Percentiles rank a stretch among this genome's conserved stretches.
Conservation (phyloP, 2,797 vertebrate species). For the Acanthurus tractus region DNA sequence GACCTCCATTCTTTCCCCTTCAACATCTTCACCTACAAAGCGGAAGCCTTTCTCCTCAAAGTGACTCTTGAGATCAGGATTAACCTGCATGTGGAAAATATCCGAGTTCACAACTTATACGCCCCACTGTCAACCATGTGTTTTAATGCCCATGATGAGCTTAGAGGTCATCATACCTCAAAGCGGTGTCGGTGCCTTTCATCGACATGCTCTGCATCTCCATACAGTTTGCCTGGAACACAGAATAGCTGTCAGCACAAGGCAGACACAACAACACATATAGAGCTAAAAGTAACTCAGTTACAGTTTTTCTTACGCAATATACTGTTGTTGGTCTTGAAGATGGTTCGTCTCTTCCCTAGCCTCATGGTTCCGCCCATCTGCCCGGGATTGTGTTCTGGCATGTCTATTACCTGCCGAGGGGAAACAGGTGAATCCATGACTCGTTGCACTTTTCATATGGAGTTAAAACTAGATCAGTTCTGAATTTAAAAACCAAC, state of each 20-base stretch:
- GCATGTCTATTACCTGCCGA: conserved; percentile 94
- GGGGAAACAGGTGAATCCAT: not conserved
- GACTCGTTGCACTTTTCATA: not conserved
- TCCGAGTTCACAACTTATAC: not conserved
- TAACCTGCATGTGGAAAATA: conserved; percentile 81
- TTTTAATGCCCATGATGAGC: not conserved
- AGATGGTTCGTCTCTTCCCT: conserved; percentile 93
- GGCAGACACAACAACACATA: rapidly evolving
- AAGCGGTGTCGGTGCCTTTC: conserved; percentile 94
- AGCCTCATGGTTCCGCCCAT: conserved; percentile 98
- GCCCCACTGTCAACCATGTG: not conserved
- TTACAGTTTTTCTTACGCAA: conserved; percentile 87
- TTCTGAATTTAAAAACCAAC: conserved; percentile 40
- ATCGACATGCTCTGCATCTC: conserved; percentile 90
- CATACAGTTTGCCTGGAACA: conserved; percentile 90
- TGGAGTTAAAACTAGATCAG: rapidly evolving
- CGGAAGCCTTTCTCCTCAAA: conserved; percentile 92
- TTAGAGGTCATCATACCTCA: conserved; percentile 82
- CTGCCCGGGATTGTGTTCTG: conserved; percentile 94
- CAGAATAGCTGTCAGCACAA: conserved; percentile 5
- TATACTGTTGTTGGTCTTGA: conserved; percentile 89
- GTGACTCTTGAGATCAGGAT: conserved; percentile 91
- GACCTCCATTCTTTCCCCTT: conserved; percentile 96
- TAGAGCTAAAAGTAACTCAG: rapidly evolving
- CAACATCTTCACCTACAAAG: conserved; percentile 95